Conservation (phyloP, 2,113 vertebrate species). For the rat (Rattus norvegicus) region DNA sequence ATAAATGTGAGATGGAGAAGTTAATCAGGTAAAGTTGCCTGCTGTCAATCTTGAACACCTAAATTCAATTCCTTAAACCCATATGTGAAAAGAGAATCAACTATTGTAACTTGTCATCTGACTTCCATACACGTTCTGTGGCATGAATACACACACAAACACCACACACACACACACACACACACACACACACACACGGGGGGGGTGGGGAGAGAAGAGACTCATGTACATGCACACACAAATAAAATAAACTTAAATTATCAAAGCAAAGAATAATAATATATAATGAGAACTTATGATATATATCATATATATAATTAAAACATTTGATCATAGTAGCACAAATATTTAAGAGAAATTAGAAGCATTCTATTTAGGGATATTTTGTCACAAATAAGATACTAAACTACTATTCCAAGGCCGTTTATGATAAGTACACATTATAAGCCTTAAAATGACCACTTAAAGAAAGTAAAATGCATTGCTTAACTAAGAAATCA, state of each 20-base stretch:
- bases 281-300: background rate
- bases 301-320: background rate
- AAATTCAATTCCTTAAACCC: background rate
- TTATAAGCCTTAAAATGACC: background rate
- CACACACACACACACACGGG: too few relatives aligned
- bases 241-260: background rate
- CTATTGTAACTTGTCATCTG: background rate
- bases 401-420: slow-evolving; percentile 28
- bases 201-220: too few relatives aligned
- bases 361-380: background rate
- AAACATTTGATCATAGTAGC: background rate
- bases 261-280: slow-evolving; percentile 1
- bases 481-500: background rate
- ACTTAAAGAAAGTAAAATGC: background rate
- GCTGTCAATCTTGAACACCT: background rate
- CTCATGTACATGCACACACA: background rate
- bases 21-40: background rate
- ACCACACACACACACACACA: background rate
- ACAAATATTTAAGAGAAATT: background rate
- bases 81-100: background rate
- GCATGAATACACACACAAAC: background rate
- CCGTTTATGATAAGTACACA: background rate
- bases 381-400: background rate
- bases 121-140: background rate
- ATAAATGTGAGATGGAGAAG: background rate